Evolutionary conservation across 2,888 invertebrate genomes (phyloP), one percentile per base, ranked within the genome.

Genomic region (Fragum whitleyi): DNA sequence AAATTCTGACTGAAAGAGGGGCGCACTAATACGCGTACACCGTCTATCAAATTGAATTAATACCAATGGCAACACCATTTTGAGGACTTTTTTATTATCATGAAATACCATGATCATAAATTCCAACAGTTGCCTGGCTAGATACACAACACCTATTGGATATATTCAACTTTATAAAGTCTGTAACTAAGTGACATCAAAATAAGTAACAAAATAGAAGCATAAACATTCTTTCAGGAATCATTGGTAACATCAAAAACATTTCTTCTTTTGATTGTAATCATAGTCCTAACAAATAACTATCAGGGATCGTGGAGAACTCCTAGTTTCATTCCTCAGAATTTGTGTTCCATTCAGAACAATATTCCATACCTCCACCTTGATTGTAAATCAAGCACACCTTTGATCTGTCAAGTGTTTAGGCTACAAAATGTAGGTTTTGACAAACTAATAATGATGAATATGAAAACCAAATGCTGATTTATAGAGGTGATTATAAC

Each of bases 361-460:
- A 77, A 71, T 65, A 65, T 71, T 77, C 77, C 71, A n/a, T 42
- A 21, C 39, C 42, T 32, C 62, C 28, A 19, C 28, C 32, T 61
- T 62, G 55, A 67, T 62, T 39, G 29, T 79, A 75, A 79, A 80
- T 75, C 77, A 77, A 42, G 39, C 11, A 11, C 53, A 59, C 32
- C 77, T 81, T 81, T 77, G 77, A 81, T 81, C 77, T 57, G 65
- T 73, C 26, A 47, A 81, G 62, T 74, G 68, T 62, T 62, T 77
- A 77, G 36, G 55, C 73, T 55, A 62, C 65, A 65, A 65, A 70
- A 39, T 65, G 29, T 73, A 32, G 70, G 55, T 70, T 70, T 65
- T 62, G 65, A 69, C 68, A 77, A 81, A 81, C 62, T 77, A 73
- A 81, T 77, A 77, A 81, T 77, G 77, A 81, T 81, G 65, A 81